Evolutionary conservation across 2,888 invertebrate genomes (phyloP).

Genomic region (Cybosia mesomella): DNA sequence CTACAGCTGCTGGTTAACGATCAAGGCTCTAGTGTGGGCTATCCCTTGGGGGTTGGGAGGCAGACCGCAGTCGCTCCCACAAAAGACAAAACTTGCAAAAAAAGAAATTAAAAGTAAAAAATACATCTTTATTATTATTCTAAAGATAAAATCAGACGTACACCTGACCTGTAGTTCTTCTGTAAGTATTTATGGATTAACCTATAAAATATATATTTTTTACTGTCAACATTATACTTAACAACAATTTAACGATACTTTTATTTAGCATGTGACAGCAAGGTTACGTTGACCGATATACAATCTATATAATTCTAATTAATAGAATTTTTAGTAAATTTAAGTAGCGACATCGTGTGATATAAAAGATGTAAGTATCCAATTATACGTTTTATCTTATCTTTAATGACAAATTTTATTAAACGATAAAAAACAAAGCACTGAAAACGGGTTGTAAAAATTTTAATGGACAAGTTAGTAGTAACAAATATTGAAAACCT

Average conservation of each 20-base stretch:
- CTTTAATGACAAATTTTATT: conserved; percentile 34
- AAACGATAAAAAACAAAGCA: conserved; percentile 27
- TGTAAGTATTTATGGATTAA: background rate
- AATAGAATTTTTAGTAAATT: conserved; percentile 26
- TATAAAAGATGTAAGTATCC: conserved; percentile 36
- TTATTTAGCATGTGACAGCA: conserved; percentile 22
- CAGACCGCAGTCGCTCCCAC: too few species aligned
- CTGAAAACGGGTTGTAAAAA: conserved; percentile 22
- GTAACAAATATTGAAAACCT: background rate
- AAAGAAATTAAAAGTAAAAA: too few species aligned
- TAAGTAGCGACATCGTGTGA: conserved; percentile 23
- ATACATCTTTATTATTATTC: too few species aligned
- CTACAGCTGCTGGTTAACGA: too few species aligned
- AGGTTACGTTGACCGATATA: conserved; percentile 22
- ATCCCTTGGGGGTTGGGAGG: too few species aligned
- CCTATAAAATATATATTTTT: background rate
- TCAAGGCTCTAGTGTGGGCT: too few species aligned
- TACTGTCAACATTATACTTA: conserved; percentile 4
- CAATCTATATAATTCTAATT: conserved; percentile 33
- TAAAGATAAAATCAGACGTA: too few species aligned
- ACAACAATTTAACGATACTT: conserved; percentile 22
- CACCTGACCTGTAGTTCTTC: background rate
- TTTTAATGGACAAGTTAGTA: conserved; percentile 22
- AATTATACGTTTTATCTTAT: conserved; percentile 36
- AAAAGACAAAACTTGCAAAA: too few species aligned